Conservation (phyloP, 1,140 invertebrate species). For the Penaeus indicus region DNA sequence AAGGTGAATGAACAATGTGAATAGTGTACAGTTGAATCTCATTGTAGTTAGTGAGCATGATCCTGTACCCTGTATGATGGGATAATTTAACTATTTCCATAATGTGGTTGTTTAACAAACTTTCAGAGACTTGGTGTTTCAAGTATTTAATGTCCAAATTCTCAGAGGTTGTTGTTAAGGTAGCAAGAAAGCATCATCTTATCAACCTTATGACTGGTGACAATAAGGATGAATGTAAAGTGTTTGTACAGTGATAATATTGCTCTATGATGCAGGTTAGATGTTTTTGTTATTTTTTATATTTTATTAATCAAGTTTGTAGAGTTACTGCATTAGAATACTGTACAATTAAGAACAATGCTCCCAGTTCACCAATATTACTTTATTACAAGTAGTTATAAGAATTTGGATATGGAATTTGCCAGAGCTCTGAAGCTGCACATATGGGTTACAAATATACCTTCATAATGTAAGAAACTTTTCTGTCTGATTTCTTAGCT, state of each 20-base stretch:
- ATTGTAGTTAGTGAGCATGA: constrained; percentile 53
- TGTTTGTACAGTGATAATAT: too few relatives aligned
- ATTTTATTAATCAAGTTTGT: too few relatives aligned
- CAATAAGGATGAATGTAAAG: too few relatives aligned
- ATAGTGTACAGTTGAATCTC: constrained; percentile 60
- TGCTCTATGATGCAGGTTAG: constrained; percentile 10
- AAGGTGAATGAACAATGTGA: constrained; percentile 49
- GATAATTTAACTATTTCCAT: constrained; percentile 29
- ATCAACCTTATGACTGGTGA: constrained; percentile 14
- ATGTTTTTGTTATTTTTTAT: background rate
- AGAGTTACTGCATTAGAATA: too few relatives aligned
- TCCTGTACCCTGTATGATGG: constrained; percentile 54
- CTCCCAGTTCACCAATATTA: too few relatives aligned
- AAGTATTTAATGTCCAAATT: constrained; percentile 40
- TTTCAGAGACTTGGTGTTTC: constrained; percentile 34
- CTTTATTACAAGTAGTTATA: background rate
- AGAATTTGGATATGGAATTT: constrained; percentile 23
- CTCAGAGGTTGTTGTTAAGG: too few relatives aligned
- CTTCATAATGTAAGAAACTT: constrained; percentile 41
- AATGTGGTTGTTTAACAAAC: constrained; percentile 35
- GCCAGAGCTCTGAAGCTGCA: constrained; percentile 33
- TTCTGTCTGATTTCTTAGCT: constrained; percentile 53
- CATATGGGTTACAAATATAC: constrained; percentile 37
- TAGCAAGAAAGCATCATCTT: background rate
- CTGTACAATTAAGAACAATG: too few relatives aligned